Evolutionary conservation across 2,888 invertebrate genomes (phyloP).

Genomic region (Crossocerus cetratus): DNA sequence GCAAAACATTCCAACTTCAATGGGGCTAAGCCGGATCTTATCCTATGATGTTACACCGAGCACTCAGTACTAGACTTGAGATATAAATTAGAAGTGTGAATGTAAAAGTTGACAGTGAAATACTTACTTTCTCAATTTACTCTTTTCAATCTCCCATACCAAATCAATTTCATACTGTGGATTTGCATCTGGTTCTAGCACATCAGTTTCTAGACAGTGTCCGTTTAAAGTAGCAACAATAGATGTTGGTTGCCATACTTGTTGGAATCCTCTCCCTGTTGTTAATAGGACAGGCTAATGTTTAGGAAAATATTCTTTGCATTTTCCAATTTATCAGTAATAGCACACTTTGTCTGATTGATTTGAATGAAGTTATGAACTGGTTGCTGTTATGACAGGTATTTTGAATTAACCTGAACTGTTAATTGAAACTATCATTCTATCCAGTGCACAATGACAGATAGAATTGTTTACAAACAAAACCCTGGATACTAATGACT

Average conservation of each 20-base stretch:
- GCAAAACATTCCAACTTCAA: constrained; percentile 85
- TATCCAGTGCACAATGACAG: too few species aligned
- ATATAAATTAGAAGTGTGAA: constrained; percentile 35
- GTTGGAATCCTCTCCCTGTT: constrained; percentile 81
- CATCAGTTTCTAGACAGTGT: constrained; percentile 84
- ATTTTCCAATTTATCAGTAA: too few species aligned
- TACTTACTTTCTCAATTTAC: constrained; percentile 82
- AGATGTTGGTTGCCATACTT: constrained; percentile 79
- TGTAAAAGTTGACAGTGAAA: background rate
- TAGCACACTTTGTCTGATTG: too few species aligned
- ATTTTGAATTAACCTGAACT: too few species aligned
- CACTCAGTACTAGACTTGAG: background rate
- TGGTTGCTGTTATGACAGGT: too few species aligned
- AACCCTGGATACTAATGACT: too few species aligned
- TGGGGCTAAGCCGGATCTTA: constrained; percentile 85
- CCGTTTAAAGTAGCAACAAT: constrained; percentile 83
- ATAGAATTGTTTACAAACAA: too few species aligned
- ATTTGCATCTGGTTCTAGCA: constrained; percentile 79
- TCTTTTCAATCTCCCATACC: constrained; percentile 88
- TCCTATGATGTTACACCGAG: constrained; percentile 76
- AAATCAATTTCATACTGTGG: constrained; percentile 86
- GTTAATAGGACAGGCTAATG: background rate
- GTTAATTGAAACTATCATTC: too few species aligned
- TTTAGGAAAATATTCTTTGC: too few species aligned
- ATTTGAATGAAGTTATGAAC: too few species aligned